A percentile compares a stretch with the other conserved stretches of the same genome.
phyloP scores from a whole-genome alignment of 2,797 vertebrate genomes.

The Eulemur albifrons region DNA sequence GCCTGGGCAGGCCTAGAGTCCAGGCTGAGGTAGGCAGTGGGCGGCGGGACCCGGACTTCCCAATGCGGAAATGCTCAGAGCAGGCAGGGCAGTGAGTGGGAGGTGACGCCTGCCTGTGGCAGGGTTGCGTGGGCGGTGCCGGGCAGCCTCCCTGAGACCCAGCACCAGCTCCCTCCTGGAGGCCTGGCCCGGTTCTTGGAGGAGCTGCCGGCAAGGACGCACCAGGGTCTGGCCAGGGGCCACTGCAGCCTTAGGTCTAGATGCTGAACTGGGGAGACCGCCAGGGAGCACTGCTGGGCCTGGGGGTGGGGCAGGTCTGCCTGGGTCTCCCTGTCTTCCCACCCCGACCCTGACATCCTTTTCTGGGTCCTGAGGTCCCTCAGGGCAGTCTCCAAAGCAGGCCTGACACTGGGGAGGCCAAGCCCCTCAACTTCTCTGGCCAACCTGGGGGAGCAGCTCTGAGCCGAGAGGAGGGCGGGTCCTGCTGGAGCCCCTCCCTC shows the following conservation, averaged over 20 bases:
- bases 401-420: not conserved
- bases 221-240: too few relatives aligned
- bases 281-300: not conserved
- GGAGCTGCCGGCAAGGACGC: not conserved
- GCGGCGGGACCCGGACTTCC: not conserved
- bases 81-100: not conserved
- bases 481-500: not conserved
- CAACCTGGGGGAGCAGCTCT: not conserved
- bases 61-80: not conserved
- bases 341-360: not conserved
- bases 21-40: not conserved
- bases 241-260: not conserved
- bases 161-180: not conserved
- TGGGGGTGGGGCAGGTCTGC: not conserved
- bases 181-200: not conserved
- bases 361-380: not conserved
- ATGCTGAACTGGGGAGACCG: not conserved
- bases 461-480: not conserved
- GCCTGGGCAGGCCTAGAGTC: not conserved
- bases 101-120: accelerated
- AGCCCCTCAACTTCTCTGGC: not conserved
- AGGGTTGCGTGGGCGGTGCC: not conserved
- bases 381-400: not conserved
- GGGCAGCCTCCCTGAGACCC: not conserved
- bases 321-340: not conserved